Evolutionary conservation across 1,140 invertebrate species (phyloP), one percentile per base, ranked within the genome.

Genomic region (Temnothorax longispinosus): DNA sequence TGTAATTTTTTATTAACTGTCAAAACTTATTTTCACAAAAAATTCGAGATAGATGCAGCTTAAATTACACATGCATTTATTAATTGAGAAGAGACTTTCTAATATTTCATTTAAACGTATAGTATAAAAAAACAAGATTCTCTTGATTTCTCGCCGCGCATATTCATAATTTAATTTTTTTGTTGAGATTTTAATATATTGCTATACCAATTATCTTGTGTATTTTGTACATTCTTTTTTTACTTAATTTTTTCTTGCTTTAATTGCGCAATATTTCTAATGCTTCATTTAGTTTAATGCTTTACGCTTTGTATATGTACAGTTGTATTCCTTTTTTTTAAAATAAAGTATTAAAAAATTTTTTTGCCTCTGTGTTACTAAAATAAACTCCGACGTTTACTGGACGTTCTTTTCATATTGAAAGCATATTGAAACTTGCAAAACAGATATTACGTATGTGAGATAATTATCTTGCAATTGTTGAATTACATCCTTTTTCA

Each of bases 351-450:
- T 54, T 52, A 21, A 21, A 44, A 38, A 41, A 0, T 27, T 87
- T 71, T 38, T 60, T 21, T 74, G 44, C 60, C 4, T 77, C n/a
- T 81, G 1, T 82, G 41, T 60, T 85, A 69, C 47, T 35, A 44
- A 74, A 60, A 80, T 27, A 58, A 21, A 54, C 41, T 82, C 32
- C 8, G 3, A 27, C 27, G 60, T 21, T 18, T 35, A 38, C 65
- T 71, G 50, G 7, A 72, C 44, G 52, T 85, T 75, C 64, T 58
- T 87, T 84, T 88, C 56, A 54, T n/a, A 35, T 56, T 13, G 3
- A 60, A 60, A 41, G 6, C 71, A 27, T 27, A 1, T 27, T 27
- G 27, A 27, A 27, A 27, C 41, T 58, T 4, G 3, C 27, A 35
- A 8, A 71, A 64, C 8, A 75, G 3, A 38, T 47, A 54, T 27